A percentile compares a stretch with the other conserved stretches of the same genome.
These are phyloP conservation scores for Vespertilio murinus DNA, from an alignment of 2,797 vertebrate genomes.

Conservation along the genomic window DNA sequence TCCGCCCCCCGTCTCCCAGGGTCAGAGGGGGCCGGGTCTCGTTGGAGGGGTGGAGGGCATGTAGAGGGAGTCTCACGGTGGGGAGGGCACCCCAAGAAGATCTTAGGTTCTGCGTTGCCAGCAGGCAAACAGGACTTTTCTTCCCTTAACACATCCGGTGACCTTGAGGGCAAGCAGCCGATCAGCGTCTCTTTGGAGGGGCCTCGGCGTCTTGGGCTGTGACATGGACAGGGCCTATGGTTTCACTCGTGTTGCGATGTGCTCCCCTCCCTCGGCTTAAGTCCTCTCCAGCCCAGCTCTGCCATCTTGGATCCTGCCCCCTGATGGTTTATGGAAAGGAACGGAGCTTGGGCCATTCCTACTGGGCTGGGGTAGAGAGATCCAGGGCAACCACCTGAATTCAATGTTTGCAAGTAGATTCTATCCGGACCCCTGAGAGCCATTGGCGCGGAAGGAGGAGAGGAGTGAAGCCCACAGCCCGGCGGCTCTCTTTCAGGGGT, in stretches of 20 bases:
- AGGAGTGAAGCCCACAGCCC: background rate
- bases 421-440: background rate
- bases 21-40: conserved; percentile 72
- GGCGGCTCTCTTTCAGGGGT: background rate
- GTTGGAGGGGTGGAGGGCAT: background rate
- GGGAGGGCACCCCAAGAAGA: background rate
- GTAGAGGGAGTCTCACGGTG: background rate
- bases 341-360: background rate
- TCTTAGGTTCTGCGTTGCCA: accelerated
- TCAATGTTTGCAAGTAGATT: background rate
- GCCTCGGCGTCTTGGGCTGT: background rate
- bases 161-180: background rate
- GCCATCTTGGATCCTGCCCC: background rate
- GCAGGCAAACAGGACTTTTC: background rate
- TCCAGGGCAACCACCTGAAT: background rate
- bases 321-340: background rate
- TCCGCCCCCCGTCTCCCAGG: conserved; percentile 81
- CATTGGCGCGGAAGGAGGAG: background rate
- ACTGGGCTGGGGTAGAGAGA: no score
- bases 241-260: background rate
- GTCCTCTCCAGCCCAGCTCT: background rate
- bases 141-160: background rate
- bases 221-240: background rate
- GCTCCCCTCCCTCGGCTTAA: background rate
- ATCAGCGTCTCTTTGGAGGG: background rate